These are phyloP conservation scores for Sternotherus odoratus DNA, from an alignment of 2,797 vertebrate genomes.

Conservation along the genomic window DNA sequence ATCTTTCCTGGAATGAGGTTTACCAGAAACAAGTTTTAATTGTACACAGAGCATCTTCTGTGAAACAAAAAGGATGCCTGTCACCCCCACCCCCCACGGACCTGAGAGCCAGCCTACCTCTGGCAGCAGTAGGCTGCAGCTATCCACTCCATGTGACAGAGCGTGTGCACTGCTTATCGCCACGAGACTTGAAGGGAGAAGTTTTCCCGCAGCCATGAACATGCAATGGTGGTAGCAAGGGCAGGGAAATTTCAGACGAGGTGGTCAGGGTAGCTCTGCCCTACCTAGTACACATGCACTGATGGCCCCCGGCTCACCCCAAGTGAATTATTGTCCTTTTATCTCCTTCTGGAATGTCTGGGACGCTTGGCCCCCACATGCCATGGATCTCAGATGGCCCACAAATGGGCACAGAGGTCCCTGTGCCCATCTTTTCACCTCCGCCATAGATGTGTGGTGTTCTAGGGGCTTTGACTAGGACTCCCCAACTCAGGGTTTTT, in stretches of 20 bases:
- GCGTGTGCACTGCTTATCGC: background rate
- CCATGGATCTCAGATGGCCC: background rate
- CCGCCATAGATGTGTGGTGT: rapidly evolving
- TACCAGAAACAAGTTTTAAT: constrained; percentile 96
- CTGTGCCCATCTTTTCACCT: background rate
- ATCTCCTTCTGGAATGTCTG: background rate
- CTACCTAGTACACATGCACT: background rate
- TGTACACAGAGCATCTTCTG: constrained; percentile 85
- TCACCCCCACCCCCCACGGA: background rate
- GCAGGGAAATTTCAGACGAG: background rate
- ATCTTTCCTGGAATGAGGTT: constrained; percentile 91
- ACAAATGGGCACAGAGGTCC: background rate
- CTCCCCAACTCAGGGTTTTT: background rate
- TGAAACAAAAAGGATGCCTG: constrained; percentile 65
- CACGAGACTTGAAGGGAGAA: background rate
- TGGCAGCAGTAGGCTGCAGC: background rate
- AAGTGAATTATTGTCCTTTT: background rate
- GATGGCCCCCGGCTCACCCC: background rate
- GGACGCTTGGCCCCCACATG: background rate
- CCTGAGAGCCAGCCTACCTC: background rate
- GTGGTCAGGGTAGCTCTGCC: background rate
- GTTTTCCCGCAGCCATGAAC: no score
- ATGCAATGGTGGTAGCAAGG: no score
- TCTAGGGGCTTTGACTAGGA: background rate
- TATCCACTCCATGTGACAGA: background rate